phyloP scores from a whole-genome alignment of 2,797 vertebrate genomes.

The Sebastes nivosus region DNA sequence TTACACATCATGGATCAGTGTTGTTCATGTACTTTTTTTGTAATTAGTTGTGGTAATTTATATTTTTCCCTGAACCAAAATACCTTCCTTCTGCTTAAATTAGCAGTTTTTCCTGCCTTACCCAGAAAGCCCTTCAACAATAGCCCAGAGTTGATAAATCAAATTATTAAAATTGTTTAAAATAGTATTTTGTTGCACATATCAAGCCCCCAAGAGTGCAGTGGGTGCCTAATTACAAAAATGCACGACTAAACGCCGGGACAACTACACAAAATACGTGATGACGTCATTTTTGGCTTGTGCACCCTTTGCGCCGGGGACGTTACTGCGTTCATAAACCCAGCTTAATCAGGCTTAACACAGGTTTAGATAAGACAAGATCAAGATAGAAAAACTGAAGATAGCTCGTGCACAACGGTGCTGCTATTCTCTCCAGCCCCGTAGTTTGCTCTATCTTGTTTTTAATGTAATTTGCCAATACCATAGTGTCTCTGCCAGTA shows the following conservation, averaged over 20 bases:
- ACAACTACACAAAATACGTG: too few species aligned
- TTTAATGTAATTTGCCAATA: too few species aligned
- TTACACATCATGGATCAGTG: not conserved
- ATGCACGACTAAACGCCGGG: too few species aligned
- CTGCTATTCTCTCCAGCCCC: too few species aligned
- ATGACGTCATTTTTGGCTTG: not conserved
- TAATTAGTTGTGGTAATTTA: not conserved
- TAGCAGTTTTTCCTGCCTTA: not conserved
- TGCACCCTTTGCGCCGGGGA: not conserved
- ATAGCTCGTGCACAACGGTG: too few species aligned
- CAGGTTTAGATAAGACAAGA: not conserved
- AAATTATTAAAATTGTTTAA: not conserved
- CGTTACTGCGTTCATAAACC: rapidly evolving
- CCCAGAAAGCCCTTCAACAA: not conserved
- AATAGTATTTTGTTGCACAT: not conserved
- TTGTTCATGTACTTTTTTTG: not conserved
- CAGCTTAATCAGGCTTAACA: not conserved
- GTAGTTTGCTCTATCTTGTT: too few species aligned
- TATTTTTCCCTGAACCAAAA: not conserved
- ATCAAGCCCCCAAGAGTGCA: not conserved
- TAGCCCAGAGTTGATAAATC: too few species aligned
- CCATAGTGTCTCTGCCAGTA: too few species aligned
- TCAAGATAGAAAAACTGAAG: too few species aligned
- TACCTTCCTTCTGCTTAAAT: not conserved
- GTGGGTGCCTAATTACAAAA: too few species aligned